Evolutionary conservation across 2,888 invertebrate genomes (phyloP).

Genomic region (Drosophila cyrtoloma): DNA sequence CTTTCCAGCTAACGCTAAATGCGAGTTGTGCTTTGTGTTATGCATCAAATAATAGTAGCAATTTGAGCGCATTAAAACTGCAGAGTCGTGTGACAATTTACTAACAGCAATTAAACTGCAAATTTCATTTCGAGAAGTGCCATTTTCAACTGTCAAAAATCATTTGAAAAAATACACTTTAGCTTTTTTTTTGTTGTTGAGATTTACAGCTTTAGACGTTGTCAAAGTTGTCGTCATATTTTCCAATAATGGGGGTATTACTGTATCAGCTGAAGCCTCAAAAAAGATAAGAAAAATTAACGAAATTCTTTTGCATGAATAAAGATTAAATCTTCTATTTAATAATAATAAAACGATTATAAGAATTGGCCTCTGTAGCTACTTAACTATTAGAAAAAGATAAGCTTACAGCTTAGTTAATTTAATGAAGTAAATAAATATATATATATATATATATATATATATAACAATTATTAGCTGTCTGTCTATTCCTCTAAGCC

Average conservation of each 20-base stretch:
- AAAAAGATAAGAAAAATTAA: background rate
- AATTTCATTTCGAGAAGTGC: background rate
- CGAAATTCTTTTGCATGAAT: background rate
- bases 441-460: background rate
- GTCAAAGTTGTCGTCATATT: background rate
- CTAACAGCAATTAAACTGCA: background rate
- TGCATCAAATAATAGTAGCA: background rate
- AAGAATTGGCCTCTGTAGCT: background rate
- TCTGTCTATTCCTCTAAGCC: no score
- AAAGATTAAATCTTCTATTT: background rate
- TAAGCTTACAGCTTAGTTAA: background rate
- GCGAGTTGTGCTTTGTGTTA: background rate
- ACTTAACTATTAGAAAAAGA: background rate
- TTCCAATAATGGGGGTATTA: background rate
- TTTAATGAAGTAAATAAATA: background rate
- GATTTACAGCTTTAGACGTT: background rate
- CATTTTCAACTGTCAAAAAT: background rate
- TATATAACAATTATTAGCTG: background rate
- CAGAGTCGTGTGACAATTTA: background rate
- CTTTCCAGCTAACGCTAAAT: slow-evolving; percentile 19
- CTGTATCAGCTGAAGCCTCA: background rate
- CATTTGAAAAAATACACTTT: background rate
- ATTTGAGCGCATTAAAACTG: background rate
- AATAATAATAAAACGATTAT: background rate
- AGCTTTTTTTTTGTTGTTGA: background rate